Evolutionary conservation across 2,113 vertebrate species (phyloP).

Genomic region (Chunga burmeisteri): DNA sequence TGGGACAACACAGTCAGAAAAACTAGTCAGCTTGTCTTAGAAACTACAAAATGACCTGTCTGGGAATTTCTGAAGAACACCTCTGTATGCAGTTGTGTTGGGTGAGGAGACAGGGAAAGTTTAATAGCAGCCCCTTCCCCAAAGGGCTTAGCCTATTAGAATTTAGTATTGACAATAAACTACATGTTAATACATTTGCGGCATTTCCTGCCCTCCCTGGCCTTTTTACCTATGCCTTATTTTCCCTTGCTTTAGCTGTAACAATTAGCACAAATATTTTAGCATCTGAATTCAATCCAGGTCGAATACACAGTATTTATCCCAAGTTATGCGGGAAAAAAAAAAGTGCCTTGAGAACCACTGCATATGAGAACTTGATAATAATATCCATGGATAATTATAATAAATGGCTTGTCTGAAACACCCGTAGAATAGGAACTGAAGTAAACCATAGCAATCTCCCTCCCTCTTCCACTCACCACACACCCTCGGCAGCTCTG

Average conservation of each 20-base stretch:
- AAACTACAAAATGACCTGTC: neutral
- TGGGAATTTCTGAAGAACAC: neutral
- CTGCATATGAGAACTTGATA: constrained; percentile 52
- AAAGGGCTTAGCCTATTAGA: neutral
- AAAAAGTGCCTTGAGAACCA: neutral
- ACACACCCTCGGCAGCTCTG: constrained; percentile 48
- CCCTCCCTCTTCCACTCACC: constrained; percentile 30
- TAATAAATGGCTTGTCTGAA: constrained; percentile 60
- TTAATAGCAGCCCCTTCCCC: neutral
- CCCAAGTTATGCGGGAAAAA: neutral
- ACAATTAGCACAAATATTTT: neutral
- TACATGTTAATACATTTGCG: neutral
- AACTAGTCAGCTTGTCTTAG: neutral
- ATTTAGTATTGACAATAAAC: neutral
- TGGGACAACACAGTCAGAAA: neutral
- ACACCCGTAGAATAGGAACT: constrained; percentile 40
- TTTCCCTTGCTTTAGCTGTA: neutral
- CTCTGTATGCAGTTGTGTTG: neutral
- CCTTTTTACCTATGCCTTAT: neutral
- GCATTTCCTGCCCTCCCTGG: neutral
- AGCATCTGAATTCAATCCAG: neutral
- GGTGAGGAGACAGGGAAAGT: neutral
- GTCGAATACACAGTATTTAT: neutral
- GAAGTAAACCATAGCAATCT: neutral
- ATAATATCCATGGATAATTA: constrained; percentile 60